Evolutionary conservation across 2,888 invertebrate species (phyloP), one percentile per base, ranked within the genome.

Genomic region (Amiota communis): DNA sequence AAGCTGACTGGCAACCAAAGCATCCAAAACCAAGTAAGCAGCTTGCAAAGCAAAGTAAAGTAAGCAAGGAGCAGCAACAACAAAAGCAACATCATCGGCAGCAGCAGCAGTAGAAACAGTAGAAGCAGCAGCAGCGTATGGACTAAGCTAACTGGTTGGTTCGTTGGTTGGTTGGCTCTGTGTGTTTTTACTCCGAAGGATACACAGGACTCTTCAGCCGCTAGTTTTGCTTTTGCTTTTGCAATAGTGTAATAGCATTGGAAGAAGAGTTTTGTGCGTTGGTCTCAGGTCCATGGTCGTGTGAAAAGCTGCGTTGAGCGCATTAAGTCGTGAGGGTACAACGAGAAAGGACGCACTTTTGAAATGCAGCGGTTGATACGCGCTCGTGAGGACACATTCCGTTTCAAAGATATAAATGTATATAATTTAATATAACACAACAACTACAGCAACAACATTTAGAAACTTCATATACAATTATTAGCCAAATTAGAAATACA

Each of bases 261-360:
- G 64, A 65, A 65, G 64, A 65, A 48, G 36, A 36, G 36, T 59
- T 65, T 65, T 48, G 48, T 65, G 64, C 64, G 64, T 65, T 65
- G 64, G 48, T 49, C 77, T 78, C 78, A 82, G 88, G 88, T 89
- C 88, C 89, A 88, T 87, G 88, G 87, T 83, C 88, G 86, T 84
- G 83, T 79, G 82, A 86, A 88, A 87, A 86, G 87, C 87, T 87
- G 85, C 82, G 81, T 85, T 84, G 86, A 87, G 88, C 89, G 87
- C 89, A 89, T 89, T 89, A 88, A 88, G 89, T 89, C 88, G 88
- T 87, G 88, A 88, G 88, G 89, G 86, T 87, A 89, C 88, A 88
- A 87, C 86, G 89, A 87, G 89, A 85, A 82, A 87, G 89, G 89
- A 88, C 89, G 88, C 87, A 86, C 85, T 84, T 36, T 87, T 79